phyloP scores from a whole-genome alignment of 2,113 vertebrate species.

The Notechis scutatus region DNA sequence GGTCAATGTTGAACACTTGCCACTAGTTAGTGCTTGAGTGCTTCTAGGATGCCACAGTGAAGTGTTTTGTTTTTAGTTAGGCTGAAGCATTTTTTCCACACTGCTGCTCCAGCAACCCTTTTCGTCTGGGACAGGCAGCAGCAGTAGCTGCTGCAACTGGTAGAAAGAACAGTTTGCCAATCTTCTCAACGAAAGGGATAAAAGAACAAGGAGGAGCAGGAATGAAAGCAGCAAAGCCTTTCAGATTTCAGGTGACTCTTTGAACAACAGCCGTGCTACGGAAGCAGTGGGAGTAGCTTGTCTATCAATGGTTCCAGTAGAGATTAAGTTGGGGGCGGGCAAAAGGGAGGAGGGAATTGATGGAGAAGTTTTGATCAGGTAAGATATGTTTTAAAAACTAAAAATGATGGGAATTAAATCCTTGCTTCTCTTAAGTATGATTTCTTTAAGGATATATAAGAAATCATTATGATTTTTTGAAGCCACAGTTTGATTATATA shows the following conservation, averaged over 20 bases:
- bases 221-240: conserved; percentile 64
- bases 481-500: conserved; percentile 12
- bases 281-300: neutral
- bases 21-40: conserved; percentile 46
- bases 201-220: conserved; percentile 50
- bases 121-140: conserved; percentile 62
- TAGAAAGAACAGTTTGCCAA: conserved; percentile 42
- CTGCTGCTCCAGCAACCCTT: conserved; percentile 69
- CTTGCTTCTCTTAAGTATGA: conserved; percentile 10
- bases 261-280: conserved; percentile 8
- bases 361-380: conserved; percentile 35
- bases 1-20: conserved; percentile 42
- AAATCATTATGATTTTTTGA: conserved; percentile 12
- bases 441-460: conserved; percentile 27
- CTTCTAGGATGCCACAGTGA: conserved; percentile 54
- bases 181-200: conserved; percentile 45
- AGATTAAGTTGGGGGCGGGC: conserved; percentile 19
- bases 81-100: conserved; percentile 67
- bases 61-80: conserved; percentile 62
- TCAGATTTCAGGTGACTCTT: conserved; percentile 69
- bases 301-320: conserved; percentile 13
- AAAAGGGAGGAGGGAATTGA: neutral
- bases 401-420: conserved; percentile 1
- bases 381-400: neutral
- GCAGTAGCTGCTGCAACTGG: conserved; percentile 44